Evolutionary conservation across 1,140 invertebrate species (phyloP), one percentile per base, ranked within the genome.

Genomic region (Drosophila kepulauana): DNA sequence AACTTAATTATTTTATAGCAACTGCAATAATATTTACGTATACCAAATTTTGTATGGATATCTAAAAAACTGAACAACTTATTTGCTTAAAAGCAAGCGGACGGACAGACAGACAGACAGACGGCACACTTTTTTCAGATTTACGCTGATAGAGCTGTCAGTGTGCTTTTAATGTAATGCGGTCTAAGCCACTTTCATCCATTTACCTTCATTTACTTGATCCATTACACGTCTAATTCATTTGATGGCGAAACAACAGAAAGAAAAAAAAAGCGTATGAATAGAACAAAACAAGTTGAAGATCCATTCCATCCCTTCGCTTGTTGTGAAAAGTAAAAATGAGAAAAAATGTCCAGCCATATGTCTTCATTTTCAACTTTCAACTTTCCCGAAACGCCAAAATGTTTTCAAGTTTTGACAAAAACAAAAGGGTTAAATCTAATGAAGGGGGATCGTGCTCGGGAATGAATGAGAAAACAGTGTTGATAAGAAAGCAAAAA

Each of bases 311-410:
- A 59, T 45, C 84, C 82, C 67, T 69, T 85, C 45, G 20, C 20
- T 2, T 56, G 15, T 15, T 2, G 6, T 38, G 28, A 25, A 25
- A 25, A 25, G 3, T 25, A 25, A 25, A 25, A 25, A 33, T 33
- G 33, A 41, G 15, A 20, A 8, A 41, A 61, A 56, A 64, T 57
- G 41, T 67, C n/a, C 49, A 38, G 33, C 70, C 84, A 87, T 87
- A 75, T 87, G 84, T 80, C 80, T 88, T 74, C 7, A 80, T 87
- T 72, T 73, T 61, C 58, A 41, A 76, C 71, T 72, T 73, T 61
- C 58, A 41, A 76, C 71, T 48, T 68, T 30, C 38, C 51, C 52
- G 75, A 71, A 78, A 85, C 63, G 82, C 81, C 76, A 75, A 35
- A 75, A 69, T 75, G 33, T 61, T 64, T 13, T 68, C 48, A 75